phyloP scores from a whole-genome alignment of 2,113 vertebrate species.

The Gymnarchus niloticus region DNA sequence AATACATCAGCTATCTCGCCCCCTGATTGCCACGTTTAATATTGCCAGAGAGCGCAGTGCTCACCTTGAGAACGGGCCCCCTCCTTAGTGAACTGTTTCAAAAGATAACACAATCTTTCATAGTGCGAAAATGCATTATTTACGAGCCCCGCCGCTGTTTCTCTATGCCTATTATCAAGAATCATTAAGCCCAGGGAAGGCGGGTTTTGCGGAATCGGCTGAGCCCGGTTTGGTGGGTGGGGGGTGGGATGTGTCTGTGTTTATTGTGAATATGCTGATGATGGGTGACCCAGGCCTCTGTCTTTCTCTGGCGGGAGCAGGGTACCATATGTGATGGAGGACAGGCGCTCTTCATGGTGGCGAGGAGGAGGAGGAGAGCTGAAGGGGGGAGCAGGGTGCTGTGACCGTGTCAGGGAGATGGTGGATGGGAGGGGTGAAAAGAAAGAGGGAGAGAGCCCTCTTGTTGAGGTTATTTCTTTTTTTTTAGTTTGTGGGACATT shows the following conservation, averaged over 20 bases:
- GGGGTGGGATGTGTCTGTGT: slow-evolving; percentile 20
- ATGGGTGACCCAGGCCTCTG: slow-evolving; percentile 27
- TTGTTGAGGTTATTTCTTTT: neutral
- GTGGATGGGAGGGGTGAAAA: slow-evolving; percentile 8
- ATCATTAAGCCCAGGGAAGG: slow-evolving; percentile 34
- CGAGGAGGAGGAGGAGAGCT: neutral
- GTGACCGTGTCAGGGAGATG: slow-evolving; percentile 16
- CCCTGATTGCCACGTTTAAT: slow-evolving; percentile 41
- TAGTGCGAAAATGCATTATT: slow-evolving; percentile 30
- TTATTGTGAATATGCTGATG: slow-evolving; percentile 25
- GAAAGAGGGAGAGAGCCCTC: neutral
- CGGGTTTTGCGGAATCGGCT: slow-evolving; percentile 21
- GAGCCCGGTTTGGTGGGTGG: neutral
- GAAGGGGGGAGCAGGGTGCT: neutral
- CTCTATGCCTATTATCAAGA: slow-evolving; percentile 35
- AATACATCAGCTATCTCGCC: slow-evolving; percentile 18
- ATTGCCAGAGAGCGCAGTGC: slow-evolving; percentile 45
- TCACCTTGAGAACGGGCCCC: slow-evolving; percentile 57
- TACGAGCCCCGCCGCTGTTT: slow-evolving; percentile 21
- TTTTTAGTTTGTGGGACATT: slow-evolving; percentile 26
- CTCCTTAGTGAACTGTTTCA: slow-evolving; percentile 49
- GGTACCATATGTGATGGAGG: neutral
- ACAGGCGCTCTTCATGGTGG: neutral
- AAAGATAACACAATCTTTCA: slow-evolving; percentile 55
- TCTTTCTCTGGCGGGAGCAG: slow-evolving; percentile 5